Base-by-base conservation (phyloP, 2,113 vertebrate genomes). In the Gopherus flavomarginatus region DNA sequence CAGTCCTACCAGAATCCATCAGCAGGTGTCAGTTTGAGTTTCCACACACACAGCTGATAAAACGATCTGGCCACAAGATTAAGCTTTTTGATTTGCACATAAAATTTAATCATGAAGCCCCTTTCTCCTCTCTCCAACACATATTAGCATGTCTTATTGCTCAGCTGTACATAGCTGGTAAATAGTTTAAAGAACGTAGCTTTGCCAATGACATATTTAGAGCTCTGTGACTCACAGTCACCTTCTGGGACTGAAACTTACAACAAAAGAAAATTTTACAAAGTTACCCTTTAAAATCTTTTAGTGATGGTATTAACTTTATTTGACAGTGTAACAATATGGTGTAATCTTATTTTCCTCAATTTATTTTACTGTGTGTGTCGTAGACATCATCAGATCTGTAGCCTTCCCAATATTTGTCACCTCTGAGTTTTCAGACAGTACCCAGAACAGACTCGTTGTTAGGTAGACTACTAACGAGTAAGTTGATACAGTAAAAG, bases 11-110 rank as follows among this genome's bases (percentile, higher is more conserved):
- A 38, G 94, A 59, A 86, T 91, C 69, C 22, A 16, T 87, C 81
- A 92, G n/a, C 94, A 95, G 85, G 75, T 87, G 59, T 24, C 91
- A 96, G 59, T 89, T 91, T 84, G 92, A 94, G 86, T 90, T 94
- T 90, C 52, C 65, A 96, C 53, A 85, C 84, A 44, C n/a, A 10
- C n/a, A 42, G 24, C 88, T 94, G 92, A 93, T 90, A 50, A 94
- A 92, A 94, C 94, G 86, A 96, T 93, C 90, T 42, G 79, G 42
- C 90, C 42, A 93, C 94, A 91, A 91, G 94, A 65, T 96, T 94
- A 97, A 91, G 54, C 77, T 26, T 92, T 59, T 80, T 91, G 93
- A 97, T 95, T 96, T 95, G 90, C 96, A 49, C 87, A 91, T 88
- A 83, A 94, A 97, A 94, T 50, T 94, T 44, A 54, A 93, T 92